Evolutionary conservation across 2,113 vertebrate genomes (phyloP).

Genomic region (Syngnathus typhle): DNA sequence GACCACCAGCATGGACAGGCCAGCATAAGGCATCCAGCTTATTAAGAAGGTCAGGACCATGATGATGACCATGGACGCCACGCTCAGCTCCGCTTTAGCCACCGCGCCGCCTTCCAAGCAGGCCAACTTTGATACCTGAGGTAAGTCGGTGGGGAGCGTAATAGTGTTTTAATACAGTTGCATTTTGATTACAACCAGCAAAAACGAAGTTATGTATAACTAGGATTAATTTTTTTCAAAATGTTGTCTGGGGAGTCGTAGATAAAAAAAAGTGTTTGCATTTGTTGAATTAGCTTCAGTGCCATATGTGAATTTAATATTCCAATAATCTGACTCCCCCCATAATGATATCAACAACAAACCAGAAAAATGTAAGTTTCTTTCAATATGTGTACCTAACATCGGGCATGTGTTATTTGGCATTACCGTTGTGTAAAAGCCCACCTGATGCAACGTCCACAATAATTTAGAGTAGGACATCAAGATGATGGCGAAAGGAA

Average conservation of each 20-base stretch:
- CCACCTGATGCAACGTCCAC: conserved; percentile 68
- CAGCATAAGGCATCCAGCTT: conserved; percentile 63
- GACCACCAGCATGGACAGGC: conserved; percentile 55
- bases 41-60: conserved; percentile 65
- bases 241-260: too few species aligned
- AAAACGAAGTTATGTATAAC: too few species aligned
- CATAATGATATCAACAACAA: too few species aligned
- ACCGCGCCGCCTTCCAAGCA: conserved; percentile 56
- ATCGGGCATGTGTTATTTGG: background rate
- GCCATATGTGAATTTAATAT: too few species aligned
- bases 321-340: too few species aligned
- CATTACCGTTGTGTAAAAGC: background rate
- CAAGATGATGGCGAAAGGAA: conserved; percentile 65
- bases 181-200: too few species aligned
- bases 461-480: conserved; percentile 60
- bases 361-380: too few species aligned
- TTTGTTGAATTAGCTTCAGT: too few species aligned
- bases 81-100: conserved; percentile 52
- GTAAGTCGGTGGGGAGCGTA: background rate
- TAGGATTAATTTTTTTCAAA: too few species aligned
- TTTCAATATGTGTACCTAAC: too few species aligned
- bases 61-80: conserved; percentile 57
- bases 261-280: too few species aligned
- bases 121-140: conserved; percentile 57
- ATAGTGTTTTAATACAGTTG: too few species aligned